Base-by-base conservation (phyloP, 2,113 vertebrate genomes). In the Bufo bufo region DNA sequence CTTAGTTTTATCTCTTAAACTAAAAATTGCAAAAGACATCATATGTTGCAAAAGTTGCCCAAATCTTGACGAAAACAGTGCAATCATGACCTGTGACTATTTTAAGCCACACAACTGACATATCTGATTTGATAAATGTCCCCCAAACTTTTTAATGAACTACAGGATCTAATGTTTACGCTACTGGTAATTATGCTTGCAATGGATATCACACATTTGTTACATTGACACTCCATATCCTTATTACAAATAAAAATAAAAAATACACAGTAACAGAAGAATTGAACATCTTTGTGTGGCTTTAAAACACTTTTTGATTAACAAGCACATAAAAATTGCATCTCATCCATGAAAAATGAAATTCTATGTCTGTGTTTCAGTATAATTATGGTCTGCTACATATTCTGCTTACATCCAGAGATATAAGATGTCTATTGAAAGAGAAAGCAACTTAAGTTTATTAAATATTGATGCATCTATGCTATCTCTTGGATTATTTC, bases 391-490 rank as follows among this genome's bases (percentile, higher is more conserved):
- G 20, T 13, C 47, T n/a, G 19, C 59, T 9, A 82, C 59, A 82
- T 20, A 82, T 65, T 82, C 66, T 82, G 80, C 61, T 82, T 65
- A 65, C 80, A 50, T 66, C 12, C 52, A 9, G 59, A 82, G 43
- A 82, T 45, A 9, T 16, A 50, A 65, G 61, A 82, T 20, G 43
- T 63, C 49, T 82, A 63, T 65, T 65, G 59, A 82, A 82, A 65
- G 19, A 61, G 45, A 82, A 65, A 17, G 17, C 49, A 82, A 82
- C 58, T 47, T 65, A 82, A 82, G 13, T 82, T 77, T 77, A 77
- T 85, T 85, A 85, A 85, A 85, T 58, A 74, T 84, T 84, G 66
- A 84, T 61, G 61, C 66, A 86, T 86, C 20, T 74, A 72, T 72
- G 65, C n/a, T 80, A 71, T 80, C 77, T 78, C 61, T 54, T 52